phyloP scores from a whole-genome alignment of 2,888 invertebrate genomes.

The Eledone cirrhosa region DNA sequence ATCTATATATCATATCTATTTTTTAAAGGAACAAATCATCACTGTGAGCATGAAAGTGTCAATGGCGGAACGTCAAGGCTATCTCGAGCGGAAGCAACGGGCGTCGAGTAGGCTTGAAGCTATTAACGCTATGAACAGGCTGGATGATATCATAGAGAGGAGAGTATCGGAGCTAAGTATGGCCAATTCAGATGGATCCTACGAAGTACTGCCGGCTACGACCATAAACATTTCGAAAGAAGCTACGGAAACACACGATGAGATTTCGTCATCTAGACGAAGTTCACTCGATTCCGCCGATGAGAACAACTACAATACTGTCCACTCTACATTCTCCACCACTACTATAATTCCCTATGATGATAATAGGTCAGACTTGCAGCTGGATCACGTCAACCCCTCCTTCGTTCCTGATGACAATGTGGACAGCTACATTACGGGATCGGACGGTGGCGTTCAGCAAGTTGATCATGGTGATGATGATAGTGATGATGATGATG shows the following conservation, averaged over 20 bases:
- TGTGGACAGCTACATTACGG: too few species aligned
- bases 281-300: background rate
- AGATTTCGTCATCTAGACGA: background rate
- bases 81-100: background rate
- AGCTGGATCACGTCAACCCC: background rate
- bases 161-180: conserved; percentile 5
- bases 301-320: background rate
- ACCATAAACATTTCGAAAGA: background rate
- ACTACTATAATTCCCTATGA: background rate
- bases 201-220: conserved; percentile 11
- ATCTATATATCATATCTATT: background rate
- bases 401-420: background rate
- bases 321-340: background rate
- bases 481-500: too few species aligned
- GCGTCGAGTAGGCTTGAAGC: background rate
- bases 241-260: background rate
- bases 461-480: too few species aligned
- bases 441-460: too few species aligned
- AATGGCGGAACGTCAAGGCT: background rate
- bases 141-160: background rate
- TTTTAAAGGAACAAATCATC: background rate
- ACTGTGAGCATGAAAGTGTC: conserved; percentile 26
- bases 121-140: background rate
- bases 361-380: background rate
- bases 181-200: conserved; percentile 4